Evolutionary conservation across 2,113 vertebrate species (phyloP), one percentile per base, ranked within the genome.

Genomic region (Cnemophilus loriae): DNA sequence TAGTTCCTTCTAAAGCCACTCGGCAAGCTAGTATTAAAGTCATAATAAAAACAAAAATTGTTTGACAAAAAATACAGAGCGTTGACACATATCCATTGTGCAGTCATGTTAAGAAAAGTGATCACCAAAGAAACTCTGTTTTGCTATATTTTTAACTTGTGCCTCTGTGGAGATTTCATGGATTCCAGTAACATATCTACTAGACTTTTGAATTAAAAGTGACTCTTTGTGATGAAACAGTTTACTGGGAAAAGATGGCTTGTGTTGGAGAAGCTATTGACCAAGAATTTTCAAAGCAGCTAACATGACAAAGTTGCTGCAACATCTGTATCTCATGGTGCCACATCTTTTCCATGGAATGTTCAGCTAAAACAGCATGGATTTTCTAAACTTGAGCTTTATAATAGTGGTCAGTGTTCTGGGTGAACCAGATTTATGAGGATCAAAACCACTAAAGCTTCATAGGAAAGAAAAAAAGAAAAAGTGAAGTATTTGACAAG

Each of bases 271-370:
- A 75, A 79, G 2, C 2, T 61, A 12, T 20, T 32, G 22, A 65
- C 16, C 1, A 2, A 55, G n/a, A 65, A 6, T 41, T 78, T 28
- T 57, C 50, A 59, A 47, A 84, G 30, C 11, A 35, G 11, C 6
- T 70, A 27, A 16, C 7, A 32, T 1, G 2, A 35, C 5, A 3
- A 77, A 49, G 11, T 16, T 49, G 2, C 16, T 84, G 26, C 13
- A 3, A 3, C 1, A 3, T 41, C 13, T 67, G n/a, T 15, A 44
- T 17, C 8, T 82, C 26, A 20, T n/a, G 4, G 4, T 61, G 2
- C 17, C 32, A 33, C 7, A 37, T 2, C 3, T 21, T 87, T 71
- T 44, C 63, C 33, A 35, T 39, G 1, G 5, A 23, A 41, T 32
- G 5, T 23, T 73, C 6, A 50, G 22, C 9, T 44, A 53, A 85